Conservation (phyloP, 2,113 vertebrate species). For the Callipepla californica region DNA sequence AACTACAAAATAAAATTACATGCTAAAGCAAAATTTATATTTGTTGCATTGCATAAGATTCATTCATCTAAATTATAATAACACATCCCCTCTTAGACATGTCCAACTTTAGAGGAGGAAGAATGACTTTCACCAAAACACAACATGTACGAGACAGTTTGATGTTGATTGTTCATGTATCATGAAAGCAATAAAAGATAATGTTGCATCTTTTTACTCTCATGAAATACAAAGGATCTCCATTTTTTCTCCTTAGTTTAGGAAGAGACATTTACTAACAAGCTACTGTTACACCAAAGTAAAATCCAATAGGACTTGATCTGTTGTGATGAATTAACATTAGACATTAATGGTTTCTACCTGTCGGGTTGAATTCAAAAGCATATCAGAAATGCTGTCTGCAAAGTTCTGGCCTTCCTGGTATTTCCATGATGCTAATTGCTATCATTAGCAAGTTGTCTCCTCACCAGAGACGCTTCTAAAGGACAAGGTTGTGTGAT, state of each 20-base stretch:
- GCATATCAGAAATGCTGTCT: constrained; percentile 13
- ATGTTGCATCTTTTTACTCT: not conserved
- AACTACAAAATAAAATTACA: not conserved
- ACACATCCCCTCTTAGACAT: not conserved
- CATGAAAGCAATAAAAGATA: not conserved
- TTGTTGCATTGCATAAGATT: not conserved
- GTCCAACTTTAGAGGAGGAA: not conserved
- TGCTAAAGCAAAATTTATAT: not conserved
- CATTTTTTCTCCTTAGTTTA: not conserved
- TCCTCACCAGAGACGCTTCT: constrained; percentile 21
- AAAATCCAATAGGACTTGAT: not conserved
- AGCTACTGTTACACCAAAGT: not conserved
- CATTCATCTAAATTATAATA: not conserved
- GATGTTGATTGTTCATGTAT: not conserved
- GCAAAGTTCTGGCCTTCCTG: constrained; percentile 29
- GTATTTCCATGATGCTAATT: constrained; percentile 46
- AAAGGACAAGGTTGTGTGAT: constrained; percentile 40
- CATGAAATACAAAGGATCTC: not conserved
- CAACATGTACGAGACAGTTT: not conserved
- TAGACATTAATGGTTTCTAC: not conserved
- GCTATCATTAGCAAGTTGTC: constrained; percentile 32
- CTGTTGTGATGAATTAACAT: constrained; percentile 29
- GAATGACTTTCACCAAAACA: not conserved
- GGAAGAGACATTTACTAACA: not conserved
- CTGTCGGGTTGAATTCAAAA: constrained; percentile 17